Evolutionary conservation across 2,888 invertebrate genomes (phyloP), one percentile per base, ranked within the genome.

Genomic region (Diarsia rubi): DNA sequence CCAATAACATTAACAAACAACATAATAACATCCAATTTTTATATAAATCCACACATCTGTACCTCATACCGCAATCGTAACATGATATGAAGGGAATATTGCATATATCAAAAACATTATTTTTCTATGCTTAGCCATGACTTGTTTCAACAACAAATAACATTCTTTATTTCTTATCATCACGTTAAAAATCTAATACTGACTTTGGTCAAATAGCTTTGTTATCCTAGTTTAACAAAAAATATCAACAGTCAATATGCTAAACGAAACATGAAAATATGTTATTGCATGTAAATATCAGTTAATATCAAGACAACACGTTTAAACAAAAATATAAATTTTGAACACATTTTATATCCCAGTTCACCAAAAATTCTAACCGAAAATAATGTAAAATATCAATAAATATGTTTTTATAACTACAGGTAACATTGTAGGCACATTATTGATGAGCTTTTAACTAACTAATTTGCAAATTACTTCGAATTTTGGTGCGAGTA

Each of bases 131-230:
- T 93, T 92, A 91, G 94, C 92, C 90, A 94, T 93, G 93, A 95
- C 95, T 95, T 91, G 92, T 89, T 77, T 90, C 88, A 92, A 94
- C 91, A 94, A 94, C 92, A 93, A 92, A 91, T 92, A 94, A 92
- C 93, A 92, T 91, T 87, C 89, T 90, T 89, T 89, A 90, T 89
- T 90, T 91, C 89, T 91, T 92, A 93, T 91, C 93, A 93, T 93
- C 95, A 93, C 94, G 91, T 94, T 94, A 93, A 92, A 92, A 92
- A 94, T 95, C 96, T 96, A 96, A 96, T 96, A 96, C 96, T 96
- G 96, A 96, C 96, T 96, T 96, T 96, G 96, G 96, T 96, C 96
- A 95, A 95, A 96, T 96, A 96, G 96, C 96, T 96, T 95, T 95
- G 96, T 96, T 95, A 96, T 94, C 96, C 96, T 96, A 96, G 93